Percentiles rank a stretch among this genome's conserved stretches.
Conservation (phyloP, 2,888 invertebrate species). For the Scaptomyza tumidula region DNA sequence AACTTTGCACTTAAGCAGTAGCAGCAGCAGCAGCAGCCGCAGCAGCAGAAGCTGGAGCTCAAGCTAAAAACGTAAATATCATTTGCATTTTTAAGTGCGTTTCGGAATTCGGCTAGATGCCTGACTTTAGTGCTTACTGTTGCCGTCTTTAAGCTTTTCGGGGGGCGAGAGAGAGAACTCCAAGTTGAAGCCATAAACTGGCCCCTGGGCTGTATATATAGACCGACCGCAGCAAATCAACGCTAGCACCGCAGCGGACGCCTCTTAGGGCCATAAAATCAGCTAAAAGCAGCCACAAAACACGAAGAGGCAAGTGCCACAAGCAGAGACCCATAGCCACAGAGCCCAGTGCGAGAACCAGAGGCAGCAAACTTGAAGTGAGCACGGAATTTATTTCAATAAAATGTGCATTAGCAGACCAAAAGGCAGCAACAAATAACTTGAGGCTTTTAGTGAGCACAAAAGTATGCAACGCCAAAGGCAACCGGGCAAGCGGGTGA, state of each 20-base stretch:
- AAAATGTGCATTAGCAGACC: slow-evolving; percentile 76
- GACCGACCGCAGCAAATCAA: slow-evolving; percentile 72
- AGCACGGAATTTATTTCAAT: slow-evolving; percentile 80
- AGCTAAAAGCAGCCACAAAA: slow-evolving; percentile 77
- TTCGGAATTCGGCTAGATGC: slow-evolving; percentile 46
- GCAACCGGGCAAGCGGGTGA: slow-evolving; percentile 4
- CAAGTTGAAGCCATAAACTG: slow-evolving; percentile 67
- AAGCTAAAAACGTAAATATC: slow-evolving; percentile 73
- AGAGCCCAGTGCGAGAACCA: slow-evolving; percentile 13
- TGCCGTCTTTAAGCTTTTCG: slow-evolving; percentile 55
- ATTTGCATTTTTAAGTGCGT: slow-evolving; percentile 76
- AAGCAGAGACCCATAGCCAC: slow-evolving; percentile 18
- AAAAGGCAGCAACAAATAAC: slow-evolving; percentile 76
- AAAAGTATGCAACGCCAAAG: slow-evolving; percentile 50
- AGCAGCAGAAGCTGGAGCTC: slow-evolving; percentile 25
- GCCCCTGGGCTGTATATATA: slow-evolving; percentile 66
- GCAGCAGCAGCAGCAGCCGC: background rate
- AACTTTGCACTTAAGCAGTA: slow-evolving; percentile 71
- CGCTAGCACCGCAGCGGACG: slow-evolving; percentile 64
- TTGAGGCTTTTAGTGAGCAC: slow-evolving; percentile 73
- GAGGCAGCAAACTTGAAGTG: slow-evolving; percentile 47
- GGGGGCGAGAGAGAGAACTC: slow-evolving; percentile 4
- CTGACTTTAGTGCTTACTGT: slow-evolving; percentile 35
- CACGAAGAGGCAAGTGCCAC: slow-evolving; percentile 63
- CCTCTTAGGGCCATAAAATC: slow-evolving; percentile 78